Percentiles rank a stretch among this genome's conserved stretches.
Evolutionary conservation across 2,113 vertebrate genomes (phyloP).

Genomic region (Xiphophorus couchianus): DNA sequence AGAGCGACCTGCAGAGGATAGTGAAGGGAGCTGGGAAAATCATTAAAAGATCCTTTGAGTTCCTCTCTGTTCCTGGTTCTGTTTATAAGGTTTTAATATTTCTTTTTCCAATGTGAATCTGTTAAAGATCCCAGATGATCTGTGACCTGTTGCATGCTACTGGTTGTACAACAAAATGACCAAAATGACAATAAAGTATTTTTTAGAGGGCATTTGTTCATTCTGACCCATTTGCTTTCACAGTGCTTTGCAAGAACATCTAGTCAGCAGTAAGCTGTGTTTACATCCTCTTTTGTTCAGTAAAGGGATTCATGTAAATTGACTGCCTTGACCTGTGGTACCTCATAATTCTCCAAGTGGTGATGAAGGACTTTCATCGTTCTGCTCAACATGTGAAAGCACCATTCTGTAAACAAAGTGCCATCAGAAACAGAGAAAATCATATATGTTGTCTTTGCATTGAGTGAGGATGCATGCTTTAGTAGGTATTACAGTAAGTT

Average conservation of each 20-base stretch:
- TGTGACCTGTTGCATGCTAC: neutral
- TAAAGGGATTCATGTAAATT: neutral
- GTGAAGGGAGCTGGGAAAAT: neutral
- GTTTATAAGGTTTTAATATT: neutral
- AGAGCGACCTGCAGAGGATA: neutral
- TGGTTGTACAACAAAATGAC: neutral
- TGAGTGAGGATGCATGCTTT: conserved; percentile 5
- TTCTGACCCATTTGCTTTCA: neutral
- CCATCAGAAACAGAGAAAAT: conserved; percentile 25
- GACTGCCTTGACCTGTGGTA: conserved; percentile 3
- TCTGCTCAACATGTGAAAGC: conserved; percentile 44
- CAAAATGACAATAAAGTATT: neutral
- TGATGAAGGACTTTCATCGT: conserved; percentile 27
- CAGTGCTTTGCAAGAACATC: neutral
- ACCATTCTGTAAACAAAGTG: conserved; percentile 32
- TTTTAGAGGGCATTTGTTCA: neutral
- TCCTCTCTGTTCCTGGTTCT: neutral
- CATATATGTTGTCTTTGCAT: neutral
- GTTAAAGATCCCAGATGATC: neutral
- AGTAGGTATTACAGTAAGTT: neutral
- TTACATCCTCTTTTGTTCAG: neutral
- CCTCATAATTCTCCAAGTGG: conserved; percentile 1
- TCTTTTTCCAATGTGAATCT: too few species aligned
- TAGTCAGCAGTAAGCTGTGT: neutral
- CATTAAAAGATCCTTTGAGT: neutral